A percentile compares a stretch with the other conserved stretches of the same genome.
Evolutionary conservation across 2,888 invertebrate species (phyloP).

Genomic region (Azorinus chamasolen): DNA sequence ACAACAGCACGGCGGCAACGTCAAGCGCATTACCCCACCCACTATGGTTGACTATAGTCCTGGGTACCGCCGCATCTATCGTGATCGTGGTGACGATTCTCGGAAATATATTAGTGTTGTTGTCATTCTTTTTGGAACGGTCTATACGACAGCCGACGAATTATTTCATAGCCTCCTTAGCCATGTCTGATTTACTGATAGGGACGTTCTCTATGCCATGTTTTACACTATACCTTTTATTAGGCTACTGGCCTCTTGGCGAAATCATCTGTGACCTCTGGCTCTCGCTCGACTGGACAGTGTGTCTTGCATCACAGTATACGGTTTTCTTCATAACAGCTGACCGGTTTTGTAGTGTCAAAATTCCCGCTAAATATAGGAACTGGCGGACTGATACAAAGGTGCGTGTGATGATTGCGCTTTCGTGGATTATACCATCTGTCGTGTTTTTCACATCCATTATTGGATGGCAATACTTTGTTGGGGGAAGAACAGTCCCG

Average conservation of each 20-base stretch:
- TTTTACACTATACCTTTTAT: conserved; percentile 98
- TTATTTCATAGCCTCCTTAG: conserved; percentile 99
- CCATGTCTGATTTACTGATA: conserved; percentile 98
- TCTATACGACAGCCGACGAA: conserved; percentile 98
- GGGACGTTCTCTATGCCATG: conserved; percentile 99
- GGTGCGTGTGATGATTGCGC: conserved; percentile 97
- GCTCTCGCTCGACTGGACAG: conserved; percentile 99
- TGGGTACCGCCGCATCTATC: conserved; percentile 94
- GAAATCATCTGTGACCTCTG: conserved; percentile 98
- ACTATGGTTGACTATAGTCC: conserved; percentile 95
- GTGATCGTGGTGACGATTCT: conserved; percentile 96
- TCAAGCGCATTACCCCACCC: conserved; percentile 88
- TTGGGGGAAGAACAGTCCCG: conserved; percentile 92
- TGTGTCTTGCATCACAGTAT: conserved; percentile 99
- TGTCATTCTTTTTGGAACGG: conserved; percentile 97
- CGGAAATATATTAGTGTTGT: conserved; percentile 98
- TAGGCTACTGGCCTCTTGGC: conserved; percentile 99
- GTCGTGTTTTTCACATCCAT: conserved; percentile 98
- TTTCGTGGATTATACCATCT: conserved; percentile 99
- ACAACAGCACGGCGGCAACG: no score
- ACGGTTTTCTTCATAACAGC: conserved; percentile 99
- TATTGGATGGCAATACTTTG: conserved; percentile 99
- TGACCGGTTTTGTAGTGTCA: conserved; percentile 99
- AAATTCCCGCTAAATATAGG: conserved; percentile 98
- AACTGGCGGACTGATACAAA: conserved; percentile 98